These are phyloP conservation scores for Siderastrea radians DNA, from an alignment of 92 coral and sea anemone genomes.

Conservation along the genomic window DNA sequence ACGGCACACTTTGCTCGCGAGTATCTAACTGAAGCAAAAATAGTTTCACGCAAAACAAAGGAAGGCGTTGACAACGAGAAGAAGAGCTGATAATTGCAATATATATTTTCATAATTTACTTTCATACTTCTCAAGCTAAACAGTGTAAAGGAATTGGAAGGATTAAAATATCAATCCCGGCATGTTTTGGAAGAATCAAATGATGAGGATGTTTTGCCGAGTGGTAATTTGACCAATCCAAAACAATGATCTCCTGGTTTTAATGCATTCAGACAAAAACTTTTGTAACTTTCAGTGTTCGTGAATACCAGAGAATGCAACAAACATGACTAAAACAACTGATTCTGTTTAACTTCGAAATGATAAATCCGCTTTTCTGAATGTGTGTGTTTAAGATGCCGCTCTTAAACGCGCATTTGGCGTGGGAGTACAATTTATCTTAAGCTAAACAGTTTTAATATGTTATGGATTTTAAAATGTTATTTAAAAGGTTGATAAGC, in stretches of 20 bases:
- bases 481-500: not conserved
- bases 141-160: no score
- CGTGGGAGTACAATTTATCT: not conserved
- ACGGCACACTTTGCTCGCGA: slow-evolving; percentile 17
- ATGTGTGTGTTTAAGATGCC: not conserved
- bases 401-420: not conserved
- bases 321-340: not conserved
- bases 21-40: slow-evolving; percentile 4
- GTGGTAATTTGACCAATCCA: not conserved
- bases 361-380: not conserved
- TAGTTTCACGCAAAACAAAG: slow-evolving; percentile 13
- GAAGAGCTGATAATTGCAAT: slow-evolving; percentile 14
- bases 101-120: not conserved
- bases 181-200: no score
- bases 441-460: not conserved
- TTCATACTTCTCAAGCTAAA: not conserved
- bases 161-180: no score
- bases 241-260: not conserved
- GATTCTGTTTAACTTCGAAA: not conserved
- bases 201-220: no score
- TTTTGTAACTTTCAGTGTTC: not conserved
- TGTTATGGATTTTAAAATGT: not conserved
- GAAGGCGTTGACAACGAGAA: slow-evolving; percentile 15
- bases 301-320: not conserved
- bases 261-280: no score